Conservation (phyloP, 2,113 vertebrate species). For the Cygnus buccinator region DNA sequence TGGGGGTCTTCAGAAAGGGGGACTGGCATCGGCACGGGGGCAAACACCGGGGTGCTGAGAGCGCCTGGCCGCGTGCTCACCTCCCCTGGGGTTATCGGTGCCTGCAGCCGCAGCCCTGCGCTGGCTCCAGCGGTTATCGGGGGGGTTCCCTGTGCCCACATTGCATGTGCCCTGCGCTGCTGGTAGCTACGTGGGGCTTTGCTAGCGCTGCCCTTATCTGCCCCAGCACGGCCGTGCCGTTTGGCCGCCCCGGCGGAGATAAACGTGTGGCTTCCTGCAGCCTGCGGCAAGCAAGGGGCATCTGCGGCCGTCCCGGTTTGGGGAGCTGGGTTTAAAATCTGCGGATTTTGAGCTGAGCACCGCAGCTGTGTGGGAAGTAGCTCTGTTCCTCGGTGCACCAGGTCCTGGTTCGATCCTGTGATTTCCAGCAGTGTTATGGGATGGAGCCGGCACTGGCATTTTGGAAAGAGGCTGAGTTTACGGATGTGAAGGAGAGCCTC, state of each 20-base stretch:
- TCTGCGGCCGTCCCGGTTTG: fast-evolving
- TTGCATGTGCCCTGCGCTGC: neutral
- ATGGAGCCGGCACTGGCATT: neutral
- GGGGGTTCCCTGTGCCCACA: neutral
- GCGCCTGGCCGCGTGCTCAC: fast-evolving
- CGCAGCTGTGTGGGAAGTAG: fast-evolving
- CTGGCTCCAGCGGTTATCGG: neutral
- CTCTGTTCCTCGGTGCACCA: fast-evolving
- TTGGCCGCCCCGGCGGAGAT: neutral
- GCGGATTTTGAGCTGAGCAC: fast-evolving
- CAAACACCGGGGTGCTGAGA: neutral
- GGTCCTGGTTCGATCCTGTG: fast-evolving
- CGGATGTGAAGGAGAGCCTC: neutral
- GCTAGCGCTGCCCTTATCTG: neutral
- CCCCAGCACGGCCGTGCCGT: neutral
- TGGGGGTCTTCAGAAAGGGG: neutral
- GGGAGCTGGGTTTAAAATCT: neutral
- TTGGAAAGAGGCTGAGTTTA: neutral
- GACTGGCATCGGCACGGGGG: neutral
- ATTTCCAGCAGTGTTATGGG: neutral
- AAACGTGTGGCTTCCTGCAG: neutral
- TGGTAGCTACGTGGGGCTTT: fast-evolving
- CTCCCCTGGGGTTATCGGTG: neutral
- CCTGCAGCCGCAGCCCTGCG: neutral
- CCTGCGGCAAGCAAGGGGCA: neutral